Base-by-base conservation (phyloP, 2,797 vertebrate species). In the Leptoclinus maculatus region DNA sequence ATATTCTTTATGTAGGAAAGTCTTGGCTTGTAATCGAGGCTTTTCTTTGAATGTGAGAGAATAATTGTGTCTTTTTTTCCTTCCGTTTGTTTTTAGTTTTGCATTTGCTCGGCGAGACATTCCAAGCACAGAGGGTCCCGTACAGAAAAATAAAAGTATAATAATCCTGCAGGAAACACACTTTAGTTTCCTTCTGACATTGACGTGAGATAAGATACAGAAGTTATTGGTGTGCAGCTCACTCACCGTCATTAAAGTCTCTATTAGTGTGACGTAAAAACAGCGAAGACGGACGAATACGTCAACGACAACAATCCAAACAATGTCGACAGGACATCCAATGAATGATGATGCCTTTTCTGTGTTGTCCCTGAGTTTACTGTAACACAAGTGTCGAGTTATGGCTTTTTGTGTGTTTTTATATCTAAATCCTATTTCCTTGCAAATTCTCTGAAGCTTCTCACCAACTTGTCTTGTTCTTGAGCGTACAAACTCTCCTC, bases 31-130 rank as follows among this genome's bases (percentile, higher is more conserved):
- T 45, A 3, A 63, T 63, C 36, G 7, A 82, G 71, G 38, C 32
- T 76, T 79, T 80, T 75, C 66, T 75, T 68, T 88, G 82, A 38
- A 84, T 89, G 83, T 87, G 71, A 79, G 56, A 65, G 59, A 83
- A 70, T 29, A 0, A 54, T 56, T 78, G 27, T 43, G 5, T 68
- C 3, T 49, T 59, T 6, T 66, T 59, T 27, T n/a, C 12, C 13
- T 74, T 21, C n/a, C n/a, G 47, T 71, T 38, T 23, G 9, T 71
- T 59, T 82, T 79, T 45, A 38, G 32, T 72, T 83, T 83, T 53
- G 51, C 45, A 17, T 87, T 85, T 78, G 64, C 58, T 76, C 83
- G 70, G 51, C 21, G 36, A 80, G 78, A 85, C 78, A 71, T 84
- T 82, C 74, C 74, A 71, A 72, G 60, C 78, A 77, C 83, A 80